Percentiles rank a stretch among this genome's conserved stretches.
Evolutionary conservation across 2,797 vertebrate genomes (phyloP).

Genomic region (Falco columbarius): DNA sequence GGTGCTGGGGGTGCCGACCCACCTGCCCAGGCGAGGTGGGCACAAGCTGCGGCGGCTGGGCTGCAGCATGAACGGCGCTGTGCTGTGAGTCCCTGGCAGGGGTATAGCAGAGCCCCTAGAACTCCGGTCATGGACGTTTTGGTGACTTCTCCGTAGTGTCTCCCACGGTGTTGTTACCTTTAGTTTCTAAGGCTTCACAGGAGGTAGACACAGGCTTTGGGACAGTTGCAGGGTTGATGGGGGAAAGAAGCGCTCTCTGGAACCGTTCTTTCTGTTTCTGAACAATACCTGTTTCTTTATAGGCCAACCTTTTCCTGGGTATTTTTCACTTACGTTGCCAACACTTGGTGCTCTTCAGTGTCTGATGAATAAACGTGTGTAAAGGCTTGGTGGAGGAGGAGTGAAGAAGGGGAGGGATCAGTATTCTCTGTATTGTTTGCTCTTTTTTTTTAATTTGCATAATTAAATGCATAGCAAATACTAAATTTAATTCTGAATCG

Average conservation of each 20-base stretch:
- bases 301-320: background rate
- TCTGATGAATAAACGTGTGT: background rate
- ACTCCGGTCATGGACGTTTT: rapidly evolving
- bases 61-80: background rate
- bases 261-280: background rate
- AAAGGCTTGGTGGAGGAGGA: background rate
- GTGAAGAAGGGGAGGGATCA: background rate
- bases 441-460: background rate
- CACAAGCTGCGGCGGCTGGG: background rate
- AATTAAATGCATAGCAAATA: background rate
- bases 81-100: rapidly evolving
- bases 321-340: background rate
- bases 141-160: background rate
- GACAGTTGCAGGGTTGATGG: background rate
- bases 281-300: background rate
- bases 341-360: background rate
- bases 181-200: background rate
- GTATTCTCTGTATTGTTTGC: background rate
- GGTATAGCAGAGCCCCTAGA: background rate
- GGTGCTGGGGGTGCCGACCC: rapidly evolving
- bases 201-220: rapidly evolving
- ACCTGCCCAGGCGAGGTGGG: rapidly evolving
- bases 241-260: background rate
- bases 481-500: background rate
- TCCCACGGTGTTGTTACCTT: background rate